A percentile compares a stretch with the other conserved stretches of the same genome.
phyloP scores from a whole-genome alignment of 2,888 invertebrate species.

The Argyresthia goedartella region DNA sequence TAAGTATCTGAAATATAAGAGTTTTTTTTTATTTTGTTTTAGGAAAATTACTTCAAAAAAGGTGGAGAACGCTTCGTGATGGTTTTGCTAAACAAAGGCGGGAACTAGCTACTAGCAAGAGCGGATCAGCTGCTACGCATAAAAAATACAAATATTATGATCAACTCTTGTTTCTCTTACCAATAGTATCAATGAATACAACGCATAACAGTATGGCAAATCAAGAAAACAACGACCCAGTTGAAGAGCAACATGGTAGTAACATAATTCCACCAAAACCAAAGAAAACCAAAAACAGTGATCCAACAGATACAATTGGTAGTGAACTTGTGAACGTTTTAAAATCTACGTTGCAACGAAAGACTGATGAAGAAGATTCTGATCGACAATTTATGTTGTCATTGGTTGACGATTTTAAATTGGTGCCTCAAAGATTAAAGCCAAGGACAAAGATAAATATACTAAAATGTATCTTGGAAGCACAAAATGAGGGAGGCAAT shows the following conservation, averaged over 20 bases:
- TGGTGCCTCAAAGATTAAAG: constrained; percentile 9
- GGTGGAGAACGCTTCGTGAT: constrained; percentile 10
- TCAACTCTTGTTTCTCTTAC: constrained; percentile 11
- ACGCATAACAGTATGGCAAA: constrained; percentile 9
- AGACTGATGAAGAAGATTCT: constrained; percentile 9
- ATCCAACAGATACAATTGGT: constrained; percentile 10
- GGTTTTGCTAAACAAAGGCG: constrained; percentile 9
- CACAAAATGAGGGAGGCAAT: constrained; percentile 9
- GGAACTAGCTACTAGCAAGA: background rate
- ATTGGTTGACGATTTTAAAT: constrained; percentile 10
- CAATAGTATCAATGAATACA: constrained; percentile 8
- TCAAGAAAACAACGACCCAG: constrained; percentile 10
- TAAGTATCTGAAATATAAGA: constrained; percentile 2
- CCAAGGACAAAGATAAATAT: constrained; percentile 10
- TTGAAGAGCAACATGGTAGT: constrained; percentile 6
- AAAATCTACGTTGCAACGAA: constrained; percentile 8
- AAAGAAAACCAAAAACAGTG: constrained; percentile 5
- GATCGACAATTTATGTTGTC: constrained; percentile 11
- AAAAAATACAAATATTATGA: constrained; percentile 8
- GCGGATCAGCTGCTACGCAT: constrained; percentile 6
- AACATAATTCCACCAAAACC: constrained; percentile 3
- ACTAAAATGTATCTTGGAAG: constrained; percentile 11
- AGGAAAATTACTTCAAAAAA: constrained; percentile 8
- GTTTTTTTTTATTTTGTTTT: background rate
- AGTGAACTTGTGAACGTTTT: constrained; percentile 9